Conservation (phyloP, 2,888 invertebrate genomes). For the Aleiodes testaceus region DNA sequence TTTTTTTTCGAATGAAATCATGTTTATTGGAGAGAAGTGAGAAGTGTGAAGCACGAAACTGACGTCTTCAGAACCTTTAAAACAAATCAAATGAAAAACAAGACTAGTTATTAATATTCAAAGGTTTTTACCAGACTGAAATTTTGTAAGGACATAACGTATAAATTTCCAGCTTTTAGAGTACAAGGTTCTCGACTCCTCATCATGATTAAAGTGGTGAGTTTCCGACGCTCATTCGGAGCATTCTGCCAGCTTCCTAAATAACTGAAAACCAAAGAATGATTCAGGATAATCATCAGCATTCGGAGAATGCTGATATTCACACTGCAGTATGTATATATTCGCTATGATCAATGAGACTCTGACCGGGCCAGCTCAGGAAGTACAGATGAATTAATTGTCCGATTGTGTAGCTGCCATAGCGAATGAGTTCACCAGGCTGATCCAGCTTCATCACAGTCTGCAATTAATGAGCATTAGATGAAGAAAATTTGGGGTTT, state of each 20-base stretch:
- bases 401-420: constrained; percentile 17
- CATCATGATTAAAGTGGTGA: constrained; percentile 14
- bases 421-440: constrained; percentile 16
- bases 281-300: not conserved
- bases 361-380: constrained; percentile 35
- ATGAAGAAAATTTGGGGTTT: too few species aligned
- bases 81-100: too few species aligned
- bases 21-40: too few species aligned
- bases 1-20: too few species aligned
- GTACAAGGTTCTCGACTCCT: constrained; percentile 8
- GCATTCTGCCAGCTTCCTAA: constrained; percentile 16
- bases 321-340: constrained; percentile 13
- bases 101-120: not conserved
- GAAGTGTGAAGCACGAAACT: too few species aligned
- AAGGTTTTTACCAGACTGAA: constrained; percentile 16
- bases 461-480: not conserved
- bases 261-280: constrained; percentile 4
- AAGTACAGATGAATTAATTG: constrained; percentile 37
- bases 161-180: constrained; percentile 16
- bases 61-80: too few species aligned
- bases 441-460: constrained; percentile 27
- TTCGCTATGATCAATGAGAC: constrained; percentile 28
- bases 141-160: constrained; percentile 20
- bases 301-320: not conserved
- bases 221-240: not conserved